Percentiles rank a stretch among this genome's conserved stretches.
phyloP scores from a whole-genome alignment of 2,797 vertebrate species.

The Pantherophis alleghaniensis region DNA sequence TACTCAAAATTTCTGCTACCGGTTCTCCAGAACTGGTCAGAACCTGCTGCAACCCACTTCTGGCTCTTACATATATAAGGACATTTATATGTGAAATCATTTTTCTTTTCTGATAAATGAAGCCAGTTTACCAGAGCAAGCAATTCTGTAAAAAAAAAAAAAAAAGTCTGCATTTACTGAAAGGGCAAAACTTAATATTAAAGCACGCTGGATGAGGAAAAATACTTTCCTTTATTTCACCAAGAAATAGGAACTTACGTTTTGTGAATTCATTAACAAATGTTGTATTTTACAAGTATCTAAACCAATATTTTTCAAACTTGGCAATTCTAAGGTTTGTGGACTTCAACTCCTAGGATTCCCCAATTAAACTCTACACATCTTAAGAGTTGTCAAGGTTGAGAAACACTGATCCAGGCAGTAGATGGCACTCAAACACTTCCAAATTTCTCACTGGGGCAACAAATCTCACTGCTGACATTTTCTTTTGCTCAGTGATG shows the following conservation, averaged over 20 bases:
- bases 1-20: too few relatives aligned
- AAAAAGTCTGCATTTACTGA: background rate
- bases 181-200: background rate
- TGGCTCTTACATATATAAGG: background rate
- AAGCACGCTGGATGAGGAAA: background rate
- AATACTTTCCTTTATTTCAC: background rate
- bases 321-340: too few relatives aligned
- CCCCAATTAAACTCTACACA: too few relatives aligned
- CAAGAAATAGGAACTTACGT: background rate
- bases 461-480: background rate
- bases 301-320: too few relatives aligned
- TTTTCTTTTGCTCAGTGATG: background rate
- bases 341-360: too few relatives aligned
- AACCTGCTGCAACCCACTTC: too few relatives aligned
- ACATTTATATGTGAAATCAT: background rate
- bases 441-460: background rate
- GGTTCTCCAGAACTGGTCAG: too few relatives aligned
- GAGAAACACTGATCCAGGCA: conserved; percentile 2
- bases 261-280: background rate
- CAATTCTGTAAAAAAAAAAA: background rate
- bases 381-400: too few relatives aligned
- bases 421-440: conserved; percentile 58
- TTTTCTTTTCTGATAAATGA: background rate
- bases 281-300: background rate
- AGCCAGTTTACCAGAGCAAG: background rate